Evolutionary conservation across 2,113 vertebrate genomes (phyloP).

Genomic region (Prunella fulvescens): DNA sequence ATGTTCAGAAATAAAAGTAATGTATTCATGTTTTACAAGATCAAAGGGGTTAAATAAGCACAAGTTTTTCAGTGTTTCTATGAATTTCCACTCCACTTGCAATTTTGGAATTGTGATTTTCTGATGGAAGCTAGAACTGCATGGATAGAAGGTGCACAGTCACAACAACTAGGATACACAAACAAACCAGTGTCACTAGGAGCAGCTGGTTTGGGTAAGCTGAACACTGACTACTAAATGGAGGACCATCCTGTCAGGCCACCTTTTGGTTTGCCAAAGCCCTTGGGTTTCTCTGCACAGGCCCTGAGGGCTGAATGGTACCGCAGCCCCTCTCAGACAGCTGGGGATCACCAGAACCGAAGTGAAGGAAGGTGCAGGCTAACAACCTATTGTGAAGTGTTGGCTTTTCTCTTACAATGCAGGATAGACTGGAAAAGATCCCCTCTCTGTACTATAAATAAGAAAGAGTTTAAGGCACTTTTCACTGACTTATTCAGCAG

Average conservation of each 20-base stretch:
- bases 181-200: neutral
- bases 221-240: neutral
- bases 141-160: neutral
- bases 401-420: neutral
- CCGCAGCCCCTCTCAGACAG: rapidly evolving
- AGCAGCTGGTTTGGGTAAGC: neutral
- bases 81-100: neutral
- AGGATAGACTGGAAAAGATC: neutral
- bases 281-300: neutral
- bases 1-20: neutral
- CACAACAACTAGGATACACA: neutral
- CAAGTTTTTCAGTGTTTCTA: neutral
- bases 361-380: neutral
- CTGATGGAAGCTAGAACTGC: neutral
- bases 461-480: neutral
- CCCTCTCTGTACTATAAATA: neutral
- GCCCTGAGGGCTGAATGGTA: neutral
- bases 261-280: neutral
- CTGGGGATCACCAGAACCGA: neutral
- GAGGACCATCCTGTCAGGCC: neutral
- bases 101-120: neutral
- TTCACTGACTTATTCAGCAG: neutral
- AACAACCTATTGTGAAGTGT: neutral
- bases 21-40: neutral
- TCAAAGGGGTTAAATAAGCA: neutral